Conservation (phyloP, 92 coral and sea anemone species). For the Parazoanthus darwini region DNA sequence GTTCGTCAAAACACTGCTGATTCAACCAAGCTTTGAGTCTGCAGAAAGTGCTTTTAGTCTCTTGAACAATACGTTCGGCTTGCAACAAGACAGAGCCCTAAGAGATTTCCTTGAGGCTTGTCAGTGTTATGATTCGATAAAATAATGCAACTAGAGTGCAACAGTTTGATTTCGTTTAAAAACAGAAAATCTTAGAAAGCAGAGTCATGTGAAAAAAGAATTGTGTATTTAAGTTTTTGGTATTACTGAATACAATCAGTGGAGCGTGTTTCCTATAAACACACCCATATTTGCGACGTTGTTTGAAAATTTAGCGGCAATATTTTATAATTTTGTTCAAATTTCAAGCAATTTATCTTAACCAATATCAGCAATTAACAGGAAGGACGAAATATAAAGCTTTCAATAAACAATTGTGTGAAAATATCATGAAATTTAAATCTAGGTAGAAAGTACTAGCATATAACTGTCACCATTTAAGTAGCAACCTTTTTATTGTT, state of each 20-base stretch:
- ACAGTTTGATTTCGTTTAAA: not conserved
- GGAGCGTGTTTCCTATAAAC: slow-evolving; percentile 32
- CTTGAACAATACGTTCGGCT: no score
- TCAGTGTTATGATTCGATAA: no score
- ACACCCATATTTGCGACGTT: slow-evolving; percentile 25
- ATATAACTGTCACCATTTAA: no score
- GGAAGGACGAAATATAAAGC: slow-evolving; percentile 30
- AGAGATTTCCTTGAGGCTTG: no score
- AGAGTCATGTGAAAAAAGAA: not conserved
- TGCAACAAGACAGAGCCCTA: no score
- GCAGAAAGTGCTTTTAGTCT: no score
- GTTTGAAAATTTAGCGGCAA: slow-evolving; percentile 41
- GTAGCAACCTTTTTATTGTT: not conserved
- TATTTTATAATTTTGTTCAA: not conserved
- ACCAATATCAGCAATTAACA: not conserved
- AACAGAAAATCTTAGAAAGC: not conserved
- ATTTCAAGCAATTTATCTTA: no score
- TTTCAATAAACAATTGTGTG: not conserved
- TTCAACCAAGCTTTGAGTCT: no score
- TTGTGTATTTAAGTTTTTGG: not conserved
- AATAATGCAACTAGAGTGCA: no score
- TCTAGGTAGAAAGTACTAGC: slow-evolving; percentile 23
- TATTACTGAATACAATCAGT: slow-evolving; percentile 43
- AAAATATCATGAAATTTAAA: slow-evolving; percentile 20
- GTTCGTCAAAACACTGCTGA: no score